Conservation (phyloP, 2,888 invertebrate genomes). For the Metallyticus violacea region DNA sequence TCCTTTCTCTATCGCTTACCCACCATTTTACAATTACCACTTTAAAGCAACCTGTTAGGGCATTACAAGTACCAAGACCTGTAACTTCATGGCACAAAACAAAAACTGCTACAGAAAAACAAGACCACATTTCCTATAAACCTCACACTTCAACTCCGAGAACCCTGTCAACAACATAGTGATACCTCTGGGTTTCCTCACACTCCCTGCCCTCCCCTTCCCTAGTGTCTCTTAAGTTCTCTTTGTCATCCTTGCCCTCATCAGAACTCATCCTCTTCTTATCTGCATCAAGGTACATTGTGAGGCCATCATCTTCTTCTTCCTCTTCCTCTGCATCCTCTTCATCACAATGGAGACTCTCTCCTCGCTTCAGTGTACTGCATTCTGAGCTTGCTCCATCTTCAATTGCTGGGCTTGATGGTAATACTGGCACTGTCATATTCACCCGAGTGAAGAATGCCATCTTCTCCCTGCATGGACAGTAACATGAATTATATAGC, state of each 20-base stretch:
- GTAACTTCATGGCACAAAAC: not conserved
- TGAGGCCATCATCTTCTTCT: conserved; percentile 16
- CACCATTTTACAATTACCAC: not conserved
- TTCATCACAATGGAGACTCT: conserved; percentile 38
- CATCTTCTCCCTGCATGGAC: conserved; percentile 81
- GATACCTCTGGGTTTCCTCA: conserved; percentile 57
- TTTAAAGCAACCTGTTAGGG: not conserved
- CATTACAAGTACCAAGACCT: not conserved
- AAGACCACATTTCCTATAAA: not conserved
- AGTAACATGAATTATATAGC: too few species aligned
- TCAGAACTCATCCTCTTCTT: conserved; percentile 16
- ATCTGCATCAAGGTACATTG: not conserved
- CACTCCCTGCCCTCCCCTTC: conserved; percentile 47
- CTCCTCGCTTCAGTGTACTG: conserved; percentile 35
- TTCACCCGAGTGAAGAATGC: conserved; percentile 89
- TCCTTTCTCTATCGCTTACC: not conserved
- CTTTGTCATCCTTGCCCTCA: conserved; percentile 38
- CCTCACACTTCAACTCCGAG: conserved; percentile 79
- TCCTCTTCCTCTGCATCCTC: conserved; percentile 38
- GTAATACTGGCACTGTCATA: conserved; percentile 70
- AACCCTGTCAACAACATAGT: conserved; percentile 79
- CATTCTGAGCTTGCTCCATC: conserved; percentile 44
- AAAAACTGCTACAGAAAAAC: not conserved
- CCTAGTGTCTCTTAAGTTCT: conserved; percentile 36
- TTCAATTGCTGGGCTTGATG: conserved; percentile 52